Conservation (phyloP, 2,113 vertebrate genomes). For the Climacteris rufus region DNA sequence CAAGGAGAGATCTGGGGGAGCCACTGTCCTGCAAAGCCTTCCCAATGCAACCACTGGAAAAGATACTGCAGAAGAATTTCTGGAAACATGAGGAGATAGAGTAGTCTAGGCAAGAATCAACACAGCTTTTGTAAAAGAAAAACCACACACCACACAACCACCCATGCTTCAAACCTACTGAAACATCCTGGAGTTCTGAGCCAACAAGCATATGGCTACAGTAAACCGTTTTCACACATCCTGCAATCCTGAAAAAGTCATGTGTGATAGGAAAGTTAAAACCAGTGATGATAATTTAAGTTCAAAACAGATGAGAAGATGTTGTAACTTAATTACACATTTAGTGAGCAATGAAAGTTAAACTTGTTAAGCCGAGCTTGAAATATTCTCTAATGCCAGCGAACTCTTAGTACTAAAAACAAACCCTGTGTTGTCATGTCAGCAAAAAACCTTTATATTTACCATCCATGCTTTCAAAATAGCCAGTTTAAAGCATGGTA, state of each 20-base stretch:
- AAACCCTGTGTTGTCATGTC: background rate
- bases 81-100: background rate
- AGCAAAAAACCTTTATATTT: background rate
- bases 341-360: slow-evolving; percentile 7
- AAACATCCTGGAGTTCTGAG: background rate
- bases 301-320: background rate
- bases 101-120: background rate
- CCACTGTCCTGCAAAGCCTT: background rate
- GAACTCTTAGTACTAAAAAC: background rate
- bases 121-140: background rate
- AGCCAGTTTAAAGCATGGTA: background rate
- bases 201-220: slow-evolving; percentile 35
- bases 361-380: background rate
- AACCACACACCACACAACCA: background rate
- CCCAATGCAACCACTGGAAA: background rate
- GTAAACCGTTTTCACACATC: slow-evolving; percentile 5
- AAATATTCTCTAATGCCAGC: background rate
- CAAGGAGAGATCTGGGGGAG: background rate
- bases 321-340: background rate
- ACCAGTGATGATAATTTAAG: background rate
- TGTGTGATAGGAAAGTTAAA: background rate
- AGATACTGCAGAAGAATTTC: background rate
- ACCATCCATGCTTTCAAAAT: background rate
- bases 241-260: background rate
- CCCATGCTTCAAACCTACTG: background rate